These are phyloP conservation scores for Brachylomia viminalis DNA, from an alignment of 2,888 invertebrate species.

Conservation along the genomic window DNA sequence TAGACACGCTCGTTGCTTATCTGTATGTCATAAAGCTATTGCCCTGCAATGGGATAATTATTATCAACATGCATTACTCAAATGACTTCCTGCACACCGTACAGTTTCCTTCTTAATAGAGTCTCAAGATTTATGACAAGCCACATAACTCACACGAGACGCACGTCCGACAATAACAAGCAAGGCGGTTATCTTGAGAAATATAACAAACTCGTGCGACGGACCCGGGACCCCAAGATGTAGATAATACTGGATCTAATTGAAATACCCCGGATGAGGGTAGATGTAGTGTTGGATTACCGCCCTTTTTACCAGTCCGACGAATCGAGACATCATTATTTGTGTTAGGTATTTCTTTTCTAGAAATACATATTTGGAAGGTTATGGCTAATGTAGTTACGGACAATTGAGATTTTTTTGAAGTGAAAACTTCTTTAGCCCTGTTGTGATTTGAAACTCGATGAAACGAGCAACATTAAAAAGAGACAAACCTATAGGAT, in stretches of 20 bases:
- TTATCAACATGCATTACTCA: background rate
- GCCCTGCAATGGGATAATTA: background rate
- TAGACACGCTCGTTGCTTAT: background rate
- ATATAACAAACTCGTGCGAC: constrained; percentile 75
- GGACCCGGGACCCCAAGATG: constrained; percentile 68
- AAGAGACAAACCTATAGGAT: too few species aligned
- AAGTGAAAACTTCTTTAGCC: too few species aligned
- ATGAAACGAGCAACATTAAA: too few species aligned
- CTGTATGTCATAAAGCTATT: too few species aligned
- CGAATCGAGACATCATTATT: constrained; percentile 34
- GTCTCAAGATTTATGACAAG: constrained; percentile 53
- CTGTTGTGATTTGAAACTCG: too few species aligned
- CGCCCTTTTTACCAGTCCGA: constrained; percentile 59
- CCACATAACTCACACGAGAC: constrained; percentile 49
- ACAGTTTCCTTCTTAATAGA: constrained; percentile 40
- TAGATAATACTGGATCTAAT: constrained; percentile 78
- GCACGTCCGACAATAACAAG: constrained; percentile 60
- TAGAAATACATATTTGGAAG: background rate
- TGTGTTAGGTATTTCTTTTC: background rate
- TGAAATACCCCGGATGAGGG: constrained; percentile 73
- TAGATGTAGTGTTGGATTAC: constrained; percentile 60
- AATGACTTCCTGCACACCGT: background rate
- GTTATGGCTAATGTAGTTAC: background rate
- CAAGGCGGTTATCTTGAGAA: constrained; percentile 71
- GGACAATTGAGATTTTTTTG: too few species aligned